Evolutionary conservation across 2,888 invertebrate species (phyloP).

Genomic region (Caenorhabditis wallacei): DNA sequence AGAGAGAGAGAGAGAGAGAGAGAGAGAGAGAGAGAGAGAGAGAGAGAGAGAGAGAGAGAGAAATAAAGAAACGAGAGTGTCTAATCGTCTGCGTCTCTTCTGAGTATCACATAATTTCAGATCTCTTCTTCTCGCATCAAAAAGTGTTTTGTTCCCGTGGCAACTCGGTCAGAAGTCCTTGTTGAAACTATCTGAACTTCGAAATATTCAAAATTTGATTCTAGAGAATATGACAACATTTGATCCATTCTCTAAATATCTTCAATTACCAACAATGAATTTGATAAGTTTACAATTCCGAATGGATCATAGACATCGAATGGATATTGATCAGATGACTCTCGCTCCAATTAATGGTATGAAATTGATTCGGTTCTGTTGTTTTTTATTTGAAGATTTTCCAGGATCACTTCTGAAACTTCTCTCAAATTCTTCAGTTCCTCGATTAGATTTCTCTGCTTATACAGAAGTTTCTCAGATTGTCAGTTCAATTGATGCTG

Average conservation of each 20-base stretch:
- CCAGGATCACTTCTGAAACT: slow-evolving; percentile 53
- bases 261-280: slow-evolving; percentile 21
- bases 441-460: slow-evolving; percentile 62
- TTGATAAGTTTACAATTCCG: slow-evolving; percentile 63
- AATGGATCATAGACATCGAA: slow-evolving; percentile 64
- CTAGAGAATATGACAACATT: slow-evolving; percentile 70
- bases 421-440: slow-evolving; percentile 35
- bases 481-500: slow-evolving; percentile 60
- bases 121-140: slow-evolving; percentile 67
- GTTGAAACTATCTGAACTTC: slow-evolving; percentile 39
- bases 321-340: slow-evolving; percentile 61
- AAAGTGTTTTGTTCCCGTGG: slow-evolving; percentile 68
- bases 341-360: slow-evolving; percentile 60
- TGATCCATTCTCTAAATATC: slow-evolving; percentile 38
- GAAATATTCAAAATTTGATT: slow-evolving; percentile 59
- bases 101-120: slow-evolving; percentile 28
- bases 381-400: neutral
- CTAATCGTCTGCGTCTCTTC: too few relatives aligned
- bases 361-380: too few relatives aligned
- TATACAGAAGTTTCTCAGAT: slow-evolving; percentile 65
- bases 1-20: too few relatives aligned
- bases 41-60: too few relatives aligned
- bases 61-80: too few relatives aligned
- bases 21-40: too few relatives aligned
- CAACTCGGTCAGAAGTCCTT: slow-evolving; percentile 57